phyloP scores from a whole-genome alignment of 2,113 vertebrate species.

The Scolopax mira region DNA sequence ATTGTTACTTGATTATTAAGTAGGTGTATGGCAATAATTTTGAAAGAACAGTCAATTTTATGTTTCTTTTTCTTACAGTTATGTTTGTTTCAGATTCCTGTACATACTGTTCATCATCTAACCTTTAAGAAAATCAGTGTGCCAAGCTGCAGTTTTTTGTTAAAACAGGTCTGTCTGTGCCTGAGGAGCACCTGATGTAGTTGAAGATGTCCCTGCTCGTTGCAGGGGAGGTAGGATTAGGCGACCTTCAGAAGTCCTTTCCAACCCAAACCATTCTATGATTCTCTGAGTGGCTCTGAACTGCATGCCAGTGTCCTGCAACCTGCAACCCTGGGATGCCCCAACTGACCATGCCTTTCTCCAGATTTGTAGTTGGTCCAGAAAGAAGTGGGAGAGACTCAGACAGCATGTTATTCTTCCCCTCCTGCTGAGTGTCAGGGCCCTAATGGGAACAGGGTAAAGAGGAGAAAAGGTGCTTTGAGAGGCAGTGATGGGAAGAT shows the following conservation, averaged over 20 bases:
- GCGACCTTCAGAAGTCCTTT: neutral
- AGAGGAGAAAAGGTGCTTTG: neutral
- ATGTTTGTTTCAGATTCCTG: neutral
- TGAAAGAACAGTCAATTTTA: neutral
- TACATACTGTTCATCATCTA: neutral
- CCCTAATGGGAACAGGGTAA: neutral
- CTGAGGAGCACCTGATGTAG: neutral
- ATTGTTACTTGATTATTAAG: neutral
- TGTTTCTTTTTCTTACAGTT: neutral
- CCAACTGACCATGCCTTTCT: neutral
- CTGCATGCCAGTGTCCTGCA: neutral
- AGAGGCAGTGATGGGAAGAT: neutral
- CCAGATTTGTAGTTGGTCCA: neutral
- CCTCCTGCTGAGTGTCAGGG: neutral
- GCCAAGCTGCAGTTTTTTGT: neutral
- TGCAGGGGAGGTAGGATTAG: neutral
- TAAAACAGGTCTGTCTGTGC: accelerated
- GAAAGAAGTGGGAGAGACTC: neutral
- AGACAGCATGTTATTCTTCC: neutral
- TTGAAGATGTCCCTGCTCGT: neutral
- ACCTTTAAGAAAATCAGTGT: neutral
- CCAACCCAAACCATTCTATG: neutral
- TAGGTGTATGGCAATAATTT: neutral
- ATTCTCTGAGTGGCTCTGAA: neutral
- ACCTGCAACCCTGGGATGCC: neutral